These are phyloP conservation scores for Malacoraja senta DNA, from an alignment of 2,797 vertebrate species.

Conservation along the genomic window DNA sequence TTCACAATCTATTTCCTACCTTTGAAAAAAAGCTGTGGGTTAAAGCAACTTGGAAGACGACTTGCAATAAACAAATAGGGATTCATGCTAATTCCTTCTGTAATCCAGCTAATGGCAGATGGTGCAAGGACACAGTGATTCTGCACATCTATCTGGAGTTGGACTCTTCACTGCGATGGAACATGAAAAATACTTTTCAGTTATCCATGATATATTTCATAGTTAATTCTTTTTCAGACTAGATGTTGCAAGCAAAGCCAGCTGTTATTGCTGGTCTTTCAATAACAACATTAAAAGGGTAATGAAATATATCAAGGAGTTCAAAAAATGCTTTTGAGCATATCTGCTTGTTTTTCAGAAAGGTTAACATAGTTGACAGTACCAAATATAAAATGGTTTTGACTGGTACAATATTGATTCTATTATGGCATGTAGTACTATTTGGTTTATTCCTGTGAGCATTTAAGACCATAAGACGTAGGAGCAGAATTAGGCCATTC, in stretches of 20 bases:
- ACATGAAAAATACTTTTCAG: neutral
- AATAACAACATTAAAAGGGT: neutral
- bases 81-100: neutral
- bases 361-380: neutral
- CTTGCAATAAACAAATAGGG: neutral
- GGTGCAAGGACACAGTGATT: neutral
- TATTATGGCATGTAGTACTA: neutral
- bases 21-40: neutral
- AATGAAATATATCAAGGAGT: neutral
- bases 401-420: neutral
- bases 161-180: neutral
- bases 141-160: neutral
- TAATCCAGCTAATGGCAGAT: neutral
- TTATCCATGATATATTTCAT: neutral
- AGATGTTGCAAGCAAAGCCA: neutral
- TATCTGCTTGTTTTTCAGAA: neutral
- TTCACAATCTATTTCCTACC: neutral
- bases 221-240: neutral
- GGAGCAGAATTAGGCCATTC: too few species aligned
- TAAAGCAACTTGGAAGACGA: neutral
- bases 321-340: neutral
- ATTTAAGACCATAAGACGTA: neutral
- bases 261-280: neutral
- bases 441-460: neutral
- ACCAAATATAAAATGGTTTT: neutral